These are phyloP conservation scores for Pristis pectinata DNA, from an alignment of 2,797 vertebrate species.

Conservation along the genomic window DNA sequence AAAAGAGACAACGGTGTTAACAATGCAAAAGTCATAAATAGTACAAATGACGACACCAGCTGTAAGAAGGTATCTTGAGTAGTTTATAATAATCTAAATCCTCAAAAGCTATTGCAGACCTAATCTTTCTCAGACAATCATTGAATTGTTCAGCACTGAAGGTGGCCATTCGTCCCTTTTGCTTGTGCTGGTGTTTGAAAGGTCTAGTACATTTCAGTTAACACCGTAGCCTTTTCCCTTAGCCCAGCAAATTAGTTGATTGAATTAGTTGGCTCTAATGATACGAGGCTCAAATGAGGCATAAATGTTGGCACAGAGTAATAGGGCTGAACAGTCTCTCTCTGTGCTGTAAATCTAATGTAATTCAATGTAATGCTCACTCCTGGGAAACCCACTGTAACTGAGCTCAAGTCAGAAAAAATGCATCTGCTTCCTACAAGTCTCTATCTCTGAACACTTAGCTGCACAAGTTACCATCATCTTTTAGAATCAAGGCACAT, in stretches of 20 bases:
- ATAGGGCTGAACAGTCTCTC: too few relatives aligned
- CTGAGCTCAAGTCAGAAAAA: neutral
- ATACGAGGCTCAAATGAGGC: neutral
- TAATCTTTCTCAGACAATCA: neutral
- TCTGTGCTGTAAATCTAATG: neutral
- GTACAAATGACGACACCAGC: neutral
- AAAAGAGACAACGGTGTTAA: neutral
- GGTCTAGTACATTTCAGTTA: too few relatives aligned
- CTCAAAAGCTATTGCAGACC: neutral
- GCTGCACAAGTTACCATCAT: neutral
- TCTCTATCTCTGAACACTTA: neutral
- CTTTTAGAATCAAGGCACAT: neutral
- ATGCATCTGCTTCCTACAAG: neutral
- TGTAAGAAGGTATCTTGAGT: neutral
- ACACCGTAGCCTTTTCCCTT: neutral
- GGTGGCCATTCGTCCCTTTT: neutral
- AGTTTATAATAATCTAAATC: neutral
- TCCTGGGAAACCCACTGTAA: neutral
- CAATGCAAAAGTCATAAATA: neutral
- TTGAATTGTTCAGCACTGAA: neutral
- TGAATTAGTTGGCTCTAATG: neutral
- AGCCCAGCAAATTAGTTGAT: neutral
- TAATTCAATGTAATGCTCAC: neutral
- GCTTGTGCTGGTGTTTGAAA: neutral
- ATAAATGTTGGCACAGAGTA: neutral